Conservation (phyloP, 2,797 vertebrate genomes). For the Falco cherrug region DNA sequence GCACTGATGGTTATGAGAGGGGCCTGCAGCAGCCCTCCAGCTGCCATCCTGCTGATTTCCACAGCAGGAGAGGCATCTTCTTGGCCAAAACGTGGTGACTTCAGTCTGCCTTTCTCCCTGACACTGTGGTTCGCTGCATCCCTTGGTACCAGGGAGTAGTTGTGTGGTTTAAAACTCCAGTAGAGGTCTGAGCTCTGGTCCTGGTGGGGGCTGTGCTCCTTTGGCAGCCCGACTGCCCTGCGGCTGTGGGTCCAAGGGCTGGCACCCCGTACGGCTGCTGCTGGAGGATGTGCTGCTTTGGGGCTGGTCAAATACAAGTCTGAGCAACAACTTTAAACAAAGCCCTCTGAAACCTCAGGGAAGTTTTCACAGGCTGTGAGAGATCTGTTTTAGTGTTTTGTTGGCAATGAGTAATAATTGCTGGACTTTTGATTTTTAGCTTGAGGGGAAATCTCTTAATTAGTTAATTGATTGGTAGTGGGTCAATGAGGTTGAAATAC, state of each 20-base stretch:
- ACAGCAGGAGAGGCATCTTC: not conserved
- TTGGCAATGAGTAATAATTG: not conserved
- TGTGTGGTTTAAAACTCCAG: not conserved
- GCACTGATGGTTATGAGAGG: not conserved
- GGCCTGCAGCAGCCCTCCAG: not conserved
- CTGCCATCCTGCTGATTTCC: not conserved
- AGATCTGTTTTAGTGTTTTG: not conserved
- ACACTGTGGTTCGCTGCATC: fast-evolving
- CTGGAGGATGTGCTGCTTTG: not conserved
- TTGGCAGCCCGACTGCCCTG: fast-evolving
- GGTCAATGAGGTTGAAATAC: not conserved
- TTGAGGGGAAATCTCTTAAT: not conserved
- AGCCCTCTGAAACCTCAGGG: not conserved
- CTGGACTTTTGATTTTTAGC: not conserved
- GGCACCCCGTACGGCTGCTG: not conserved
- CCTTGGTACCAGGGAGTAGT: no score
- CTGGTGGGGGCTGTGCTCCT: not conserved
- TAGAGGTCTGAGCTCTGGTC: not conserved
- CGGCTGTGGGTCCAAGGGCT: not conserved
- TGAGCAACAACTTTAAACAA: not conserved
- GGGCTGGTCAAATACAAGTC: not conserved
- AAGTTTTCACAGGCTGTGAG: not conserved
- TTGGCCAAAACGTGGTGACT: not conserved
- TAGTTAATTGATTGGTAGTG: not conserved
- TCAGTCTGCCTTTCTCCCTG: not conserved